A percentile compares a stretch with the other conserved stretches of the same genome.
Evolutionary conservation across 2,888 invertebrate species (phyloP).

Genomic region (Drosophila picticornis): DNA sequence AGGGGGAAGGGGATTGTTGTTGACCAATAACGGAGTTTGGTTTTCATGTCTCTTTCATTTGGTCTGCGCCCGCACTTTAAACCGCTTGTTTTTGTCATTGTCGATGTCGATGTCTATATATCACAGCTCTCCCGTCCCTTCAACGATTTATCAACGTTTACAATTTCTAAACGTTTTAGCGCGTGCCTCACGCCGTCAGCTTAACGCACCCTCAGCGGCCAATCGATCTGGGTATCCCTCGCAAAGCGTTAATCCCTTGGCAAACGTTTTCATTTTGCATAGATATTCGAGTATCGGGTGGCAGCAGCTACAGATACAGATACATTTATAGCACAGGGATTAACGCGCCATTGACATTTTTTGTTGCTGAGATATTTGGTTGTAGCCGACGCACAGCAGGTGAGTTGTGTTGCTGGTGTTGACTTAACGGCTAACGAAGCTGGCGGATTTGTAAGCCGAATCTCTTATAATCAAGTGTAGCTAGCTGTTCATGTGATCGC

Average conservation of each 20-base stretch:
- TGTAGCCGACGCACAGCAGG: slow-evolving; percentile 68
- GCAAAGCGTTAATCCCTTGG: slow-evolving; percentile 56
- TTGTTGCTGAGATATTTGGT: slow-evolving; percentile 9
- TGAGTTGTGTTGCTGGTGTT: slow-evolving; percentile 44
- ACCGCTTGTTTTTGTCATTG: slow-evolving; percentile 2
- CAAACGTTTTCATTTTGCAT: slow-evolving; percentile 59
- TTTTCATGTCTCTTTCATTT: slow-evolving; percentile 11
- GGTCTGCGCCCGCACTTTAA: slow-evolving; percentile 35
- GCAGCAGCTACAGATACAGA: slow-evolving; percentile 24
- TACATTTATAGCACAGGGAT: slow-evolving; percentile 63
- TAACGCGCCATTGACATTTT: slow-evolving; percentile 72
- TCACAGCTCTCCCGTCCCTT: slow-evolving; percentile 22
- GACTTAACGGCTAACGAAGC: slow-evolving; percentile 66
- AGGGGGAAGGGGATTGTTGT: slow-evolving; percentile 2
- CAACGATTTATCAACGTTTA: slow-evolving; percentile 69
- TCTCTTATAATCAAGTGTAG: slow-evolving; percentile 71
- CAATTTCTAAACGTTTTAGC: slow-evolving; percentile 67
- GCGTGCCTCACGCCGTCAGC: slow-evolving; percentile 72
- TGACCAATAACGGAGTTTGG: slow-evolving; percentile 22
- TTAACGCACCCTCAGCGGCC: slow-evolving; percentile 42
- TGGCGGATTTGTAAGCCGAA: slow-evolving; percentile 67
- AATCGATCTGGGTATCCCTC: slow-evolving; percentile 29
- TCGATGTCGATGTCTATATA: slow-evolving; percentile 24
- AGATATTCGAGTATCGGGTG: slow-evolving; percentile 41
- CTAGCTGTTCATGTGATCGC: slow-evolving; percentile 35